phyloP scores from a whole-genome alignment of 2,113 vertebrate species.

The Chauna torquata region DNA sequence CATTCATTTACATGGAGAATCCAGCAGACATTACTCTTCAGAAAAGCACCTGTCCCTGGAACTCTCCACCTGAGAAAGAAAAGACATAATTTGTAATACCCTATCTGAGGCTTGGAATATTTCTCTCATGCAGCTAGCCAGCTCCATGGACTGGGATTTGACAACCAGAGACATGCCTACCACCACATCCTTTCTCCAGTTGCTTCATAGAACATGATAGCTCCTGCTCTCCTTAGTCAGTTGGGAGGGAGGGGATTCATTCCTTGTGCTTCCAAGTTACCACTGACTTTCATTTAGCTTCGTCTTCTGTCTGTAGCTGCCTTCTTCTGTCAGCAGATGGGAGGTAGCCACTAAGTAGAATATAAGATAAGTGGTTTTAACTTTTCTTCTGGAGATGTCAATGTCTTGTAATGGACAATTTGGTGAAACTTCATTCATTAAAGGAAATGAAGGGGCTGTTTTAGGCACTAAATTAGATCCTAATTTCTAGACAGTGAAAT shows the following conservation, averaged over 20 bases:
- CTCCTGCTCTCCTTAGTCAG: not conserved
- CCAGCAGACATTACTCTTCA: not conserved
- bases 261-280: not conserved
- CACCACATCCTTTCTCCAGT: not conserved
- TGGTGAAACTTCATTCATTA: not conserved
- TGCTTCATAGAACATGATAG: not conserved
- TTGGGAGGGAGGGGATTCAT: not conserved
- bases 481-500: not conserved
- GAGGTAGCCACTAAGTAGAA: not conserved
- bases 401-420: not conserved
- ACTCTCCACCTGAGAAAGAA: not conserved
- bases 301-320: not conserved
- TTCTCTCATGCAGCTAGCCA: not conserved
- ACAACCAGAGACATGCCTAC: not conserved
- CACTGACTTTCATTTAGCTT: not conserved
- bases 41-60: not conserved
- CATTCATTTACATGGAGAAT: not conserved
- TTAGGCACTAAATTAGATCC: not conserved
- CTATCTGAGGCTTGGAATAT: not conserved
- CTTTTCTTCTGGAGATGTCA: not conserved
- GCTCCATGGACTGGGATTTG: not conserved
- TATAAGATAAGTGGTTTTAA: not conserved
- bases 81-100: not conserved
- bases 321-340: not conserved
- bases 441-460: not conserved